A percentile compares a stretch with the other conserved stretches of the same genome.
phyloP scores from a whole-genome alignment of 2,888 invertebrate species.

The Ochropacha duplaris region DNA sequence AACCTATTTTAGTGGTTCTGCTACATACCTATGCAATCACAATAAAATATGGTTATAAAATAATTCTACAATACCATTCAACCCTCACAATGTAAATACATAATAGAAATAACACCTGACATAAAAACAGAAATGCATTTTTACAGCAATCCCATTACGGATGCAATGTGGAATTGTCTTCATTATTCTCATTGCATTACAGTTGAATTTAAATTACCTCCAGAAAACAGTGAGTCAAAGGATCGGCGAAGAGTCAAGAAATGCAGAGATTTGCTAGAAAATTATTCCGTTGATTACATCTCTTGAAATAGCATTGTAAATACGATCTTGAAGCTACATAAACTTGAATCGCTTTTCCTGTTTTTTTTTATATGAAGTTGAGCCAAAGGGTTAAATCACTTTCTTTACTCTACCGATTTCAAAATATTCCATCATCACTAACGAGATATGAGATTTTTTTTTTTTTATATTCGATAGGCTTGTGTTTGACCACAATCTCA shows the following conservation, averaged over 20 bases:
- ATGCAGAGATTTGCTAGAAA: not conserved
- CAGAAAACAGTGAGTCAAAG: not conserved
- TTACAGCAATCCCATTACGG: not conserved
- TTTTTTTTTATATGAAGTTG: too few species aligned
- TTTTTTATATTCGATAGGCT: too few species aligned
- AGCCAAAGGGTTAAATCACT: too few species aligned
- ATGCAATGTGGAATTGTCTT: not conserved
- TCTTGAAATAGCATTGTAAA: not conserved
- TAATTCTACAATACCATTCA: not conserved
- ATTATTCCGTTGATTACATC: not conserved
- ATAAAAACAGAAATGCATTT: not conserved
- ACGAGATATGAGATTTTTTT: too few species aligned
- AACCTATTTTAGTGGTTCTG: too few species aligned
- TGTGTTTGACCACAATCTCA: too few species aligned
- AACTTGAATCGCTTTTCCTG: not conserved
- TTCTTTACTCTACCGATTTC: too few species aligned
- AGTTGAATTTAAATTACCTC: not conserved
- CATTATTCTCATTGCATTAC: not conserved
- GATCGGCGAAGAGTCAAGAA: not conserved
- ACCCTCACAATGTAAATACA: not conserved
- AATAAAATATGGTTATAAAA: not conserved
- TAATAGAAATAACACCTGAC: not conserved
- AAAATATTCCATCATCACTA: too few species aligned
- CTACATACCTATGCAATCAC: not conserved
- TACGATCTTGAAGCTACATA: not conserved